Base-by-base conservation (phyloP, 2,113 vertebrate species). In the Apaloderma vittatum region DNA sequence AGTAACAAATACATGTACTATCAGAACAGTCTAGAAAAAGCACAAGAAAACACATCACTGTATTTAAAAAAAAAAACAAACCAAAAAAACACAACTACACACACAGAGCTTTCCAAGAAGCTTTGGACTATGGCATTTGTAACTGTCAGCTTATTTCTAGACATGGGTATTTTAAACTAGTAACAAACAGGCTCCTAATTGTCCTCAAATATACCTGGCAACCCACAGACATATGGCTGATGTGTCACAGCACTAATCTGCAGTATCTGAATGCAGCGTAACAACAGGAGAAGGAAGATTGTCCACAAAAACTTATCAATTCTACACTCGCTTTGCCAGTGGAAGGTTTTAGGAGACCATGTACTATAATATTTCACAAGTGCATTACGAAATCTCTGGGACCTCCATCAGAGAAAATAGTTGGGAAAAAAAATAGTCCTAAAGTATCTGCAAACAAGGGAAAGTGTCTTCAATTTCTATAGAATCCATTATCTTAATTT, bases 361-460 rank as follows among this genome's bases (percentile, higher is more conserved):
- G 19, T 55, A 58, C 19, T 61, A 18, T 12, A 52, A 79, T 48
- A 76, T 59, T 83, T 24, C 29, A 86, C 23, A 86, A 63, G 58
- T 63, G 54, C 4, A 29, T 73, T 23, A 73, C 21, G 46, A 89
- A 93, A 93, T 82, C 9, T 54, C 93, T 32, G 87, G 26, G 19
- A 76, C 15, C 12, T 82, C 36, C 55, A n/a, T 30, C 21, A 94
- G 23, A 74, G 15, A 78, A 91, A 79, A 65, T 0, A 72, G 26
- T 4, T 61, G 11, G 1, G 0, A 2, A n/a, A 65, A 58, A 9
- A 17, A 23, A 24, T 7, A 36, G 15, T 16, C 19, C 37, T 52
- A 4, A 88, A 86, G 34, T 59, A 72, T 40, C 49, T 61, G 12
- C 22, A 81, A 65, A n/a, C 15, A 75, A 48, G 11, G 22, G 17